Evolutionary conservation across 2,888 invertebrate species (phyloP).

Genomic region (Dromius quadrimaculatus): DNA sequence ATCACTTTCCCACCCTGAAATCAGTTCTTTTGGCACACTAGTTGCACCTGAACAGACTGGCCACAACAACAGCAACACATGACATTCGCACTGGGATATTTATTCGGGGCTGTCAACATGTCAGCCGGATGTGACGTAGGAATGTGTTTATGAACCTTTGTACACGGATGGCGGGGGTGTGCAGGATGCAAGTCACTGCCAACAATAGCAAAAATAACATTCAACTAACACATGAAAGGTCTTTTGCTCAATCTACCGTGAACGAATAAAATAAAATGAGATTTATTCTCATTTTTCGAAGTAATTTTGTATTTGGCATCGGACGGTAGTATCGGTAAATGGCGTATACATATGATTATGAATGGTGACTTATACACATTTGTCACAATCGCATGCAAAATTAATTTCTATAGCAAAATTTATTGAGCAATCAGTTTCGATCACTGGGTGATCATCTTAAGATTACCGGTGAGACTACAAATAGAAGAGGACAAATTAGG

Average conservation of each 20-base stretch:
- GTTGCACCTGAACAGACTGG: constrained; percentile 1
- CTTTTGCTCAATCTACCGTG: constrained; percentile 18
- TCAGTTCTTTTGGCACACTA: neutral
- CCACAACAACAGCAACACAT: neutral
- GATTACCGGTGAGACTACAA: no score
- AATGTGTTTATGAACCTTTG: constrained; percentile 44
- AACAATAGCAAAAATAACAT: constrained; percentile 31
- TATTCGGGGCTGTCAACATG: constrained; percentile 42
- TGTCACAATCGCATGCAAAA: no score
- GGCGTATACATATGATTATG: no score
- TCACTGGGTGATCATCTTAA: no score
- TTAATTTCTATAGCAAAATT: no score
- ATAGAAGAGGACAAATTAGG: no score
- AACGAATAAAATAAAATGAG: constrained; percentile 30
- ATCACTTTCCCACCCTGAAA: neutral
- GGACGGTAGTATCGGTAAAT: no score
- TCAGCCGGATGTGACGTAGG: constrained; percentile 44
- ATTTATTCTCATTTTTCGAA: constrained; percentile 32
- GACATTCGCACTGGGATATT: constrained; percentile 3
- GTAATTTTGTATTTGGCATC: constrained; percentile 29
- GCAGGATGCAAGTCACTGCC: constrained; percentile 6
- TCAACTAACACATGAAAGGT: constrained; percentile 17
- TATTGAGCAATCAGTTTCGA: no score
- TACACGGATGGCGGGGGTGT: constrained; percentile 1
- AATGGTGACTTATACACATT: no score